Base-by-base conservation (phyloP, 2,888 invertebrate genomes). In the Germaria angustata region DNA sequence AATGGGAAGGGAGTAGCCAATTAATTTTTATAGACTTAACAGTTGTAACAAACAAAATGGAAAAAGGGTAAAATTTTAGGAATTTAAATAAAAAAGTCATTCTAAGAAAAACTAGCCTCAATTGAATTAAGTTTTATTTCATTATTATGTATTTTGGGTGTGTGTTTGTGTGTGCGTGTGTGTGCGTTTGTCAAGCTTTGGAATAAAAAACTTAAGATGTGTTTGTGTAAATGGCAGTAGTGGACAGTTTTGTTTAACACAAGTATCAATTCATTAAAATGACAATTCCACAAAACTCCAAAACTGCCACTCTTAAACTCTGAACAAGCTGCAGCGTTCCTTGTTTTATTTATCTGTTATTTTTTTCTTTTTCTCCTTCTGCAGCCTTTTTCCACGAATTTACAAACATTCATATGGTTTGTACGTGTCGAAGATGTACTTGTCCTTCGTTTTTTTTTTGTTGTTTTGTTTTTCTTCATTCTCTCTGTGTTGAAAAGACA, bases 261-360 rank as follows among this genome's bases (percentile, higher is more conserved):
- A 88, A 89, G 87, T 88, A 88, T 88, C 89, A 89, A 89, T 89
- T 89, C 89, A 89, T 89, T 89, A 89, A 89, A 89, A 88, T 89
- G 89, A 89, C 89, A 89, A 89, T 89, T 89, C 88, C 87, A 88
- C 87, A 88, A 89, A 89, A 88, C 87, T 88, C 63, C 86, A 86
- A 87, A 86, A 76, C 85, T 53, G 57, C 63, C 59, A 84, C 78
- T 57, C 20, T 49, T 17, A 46, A 66, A 15, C 15, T 20, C 46
- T 8, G 34, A 53, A 86, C 88, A 86, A 86, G 69, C 57, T 63
- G 84, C 86, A 28, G 49, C 57, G 59, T 59, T 63, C 24, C 61
- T 39, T 51, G 41, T 55, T 44, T 28, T 41, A 28, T 53, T 2
- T 8, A 0, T 41, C 39, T 49, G 22, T n/a, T 15, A 32, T 24